Conservation (phyloP, 1,140 invertebrate species). For the Drosophila nikananu region DNA sequence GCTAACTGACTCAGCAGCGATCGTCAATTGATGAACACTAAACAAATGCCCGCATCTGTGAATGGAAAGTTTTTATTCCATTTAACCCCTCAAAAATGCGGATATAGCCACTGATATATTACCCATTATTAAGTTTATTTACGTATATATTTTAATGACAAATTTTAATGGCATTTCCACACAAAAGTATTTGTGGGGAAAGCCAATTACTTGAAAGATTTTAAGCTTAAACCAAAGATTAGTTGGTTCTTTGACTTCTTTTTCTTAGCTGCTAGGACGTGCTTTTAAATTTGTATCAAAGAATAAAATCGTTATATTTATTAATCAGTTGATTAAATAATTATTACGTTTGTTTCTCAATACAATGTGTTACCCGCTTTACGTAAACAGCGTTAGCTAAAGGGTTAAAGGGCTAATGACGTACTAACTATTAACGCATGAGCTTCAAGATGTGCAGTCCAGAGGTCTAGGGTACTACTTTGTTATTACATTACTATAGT, state of each 20-base stretch:
- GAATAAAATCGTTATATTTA: background rate
- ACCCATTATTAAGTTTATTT: background rate
- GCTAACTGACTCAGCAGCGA: slow-evolving; percentile 33
- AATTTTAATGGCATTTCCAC: background rate
- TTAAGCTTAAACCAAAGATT: background rate
- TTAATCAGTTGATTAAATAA: background rate
- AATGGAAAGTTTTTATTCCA: slow-evolving; percentile 33
- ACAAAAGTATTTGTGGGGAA: background rate
- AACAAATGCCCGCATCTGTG: slow-evolving; percentile 20
- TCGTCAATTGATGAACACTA: slow-evolving; percentile 30
- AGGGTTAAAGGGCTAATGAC: slow-evolving; percentile 24
- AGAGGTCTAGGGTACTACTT: background rate
- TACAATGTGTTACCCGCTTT: background rate
- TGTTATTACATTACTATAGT: slow-evolving; percentile 6
- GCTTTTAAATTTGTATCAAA: background rate
- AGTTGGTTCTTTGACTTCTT: background rate
- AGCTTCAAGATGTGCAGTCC: slow-evolving; percentile 9
- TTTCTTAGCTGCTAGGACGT: background rate
- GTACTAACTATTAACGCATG: slow-evolving; percentile 24
- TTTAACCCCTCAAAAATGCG: background rate
- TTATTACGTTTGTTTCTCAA: background rate
- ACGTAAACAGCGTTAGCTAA: no score
- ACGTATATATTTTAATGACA: slow-evolving; percentile 1
- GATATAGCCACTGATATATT: background rate
- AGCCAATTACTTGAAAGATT: background rate